Evolutionary conservation across 2,888 invertebrate genomes (phyloP).

Genomic region (Tachina lurida): DNA sequence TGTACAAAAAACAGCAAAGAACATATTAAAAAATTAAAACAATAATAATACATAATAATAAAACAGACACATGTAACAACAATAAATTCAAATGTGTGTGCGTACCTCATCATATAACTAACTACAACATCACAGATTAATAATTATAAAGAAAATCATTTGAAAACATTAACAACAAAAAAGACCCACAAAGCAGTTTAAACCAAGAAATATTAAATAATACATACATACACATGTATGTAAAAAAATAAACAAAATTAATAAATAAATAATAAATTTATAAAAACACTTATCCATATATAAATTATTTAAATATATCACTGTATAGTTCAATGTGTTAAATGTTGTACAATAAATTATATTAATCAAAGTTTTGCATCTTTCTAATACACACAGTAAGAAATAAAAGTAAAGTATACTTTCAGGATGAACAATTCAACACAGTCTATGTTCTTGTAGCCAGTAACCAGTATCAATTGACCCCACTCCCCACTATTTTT

Average conservation of each 20-base stretch:
- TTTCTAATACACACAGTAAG: conserved; percentile 14
- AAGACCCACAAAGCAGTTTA: conserved; percentile 51
- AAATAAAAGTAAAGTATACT: conserved; percentile 16
- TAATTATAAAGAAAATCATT: background rate
- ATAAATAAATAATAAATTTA: conserved; percentile 56
- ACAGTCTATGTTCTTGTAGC: background rate
- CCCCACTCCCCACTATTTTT: too few species aligned
- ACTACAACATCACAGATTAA: background rate
- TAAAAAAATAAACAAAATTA: conserved; percentile 30
- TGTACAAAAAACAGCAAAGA: conserved; percentile 58
- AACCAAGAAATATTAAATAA: conserved; percentile 72
- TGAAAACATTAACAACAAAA: conserved; percentile 35
- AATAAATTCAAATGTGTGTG: conserved; percentile 61
- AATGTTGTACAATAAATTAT: conserved; percentile 73
- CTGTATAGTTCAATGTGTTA: conserved; percentile 78
- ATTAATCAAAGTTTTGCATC: conserved; percentile 29
- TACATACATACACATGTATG: conserved; percentile 72
- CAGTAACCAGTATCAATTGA: too few species aligned
- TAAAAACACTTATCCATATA: conserved; percentile 10
- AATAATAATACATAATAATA: conserved; percentile 19
- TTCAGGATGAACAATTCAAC: background rate
- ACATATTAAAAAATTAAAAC: conserved; percentile 2
- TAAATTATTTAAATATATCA: conserved; percentile 54
- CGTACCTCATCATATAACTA: conserved; percentile 61
- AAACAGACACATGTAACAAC: background rate